Evolutionary conservation across 2,888 invertebrate genomes (phyloP), one percentile per base, ranked within the genome.

Genomic region (Tetheella fluctuosa): DNA sequence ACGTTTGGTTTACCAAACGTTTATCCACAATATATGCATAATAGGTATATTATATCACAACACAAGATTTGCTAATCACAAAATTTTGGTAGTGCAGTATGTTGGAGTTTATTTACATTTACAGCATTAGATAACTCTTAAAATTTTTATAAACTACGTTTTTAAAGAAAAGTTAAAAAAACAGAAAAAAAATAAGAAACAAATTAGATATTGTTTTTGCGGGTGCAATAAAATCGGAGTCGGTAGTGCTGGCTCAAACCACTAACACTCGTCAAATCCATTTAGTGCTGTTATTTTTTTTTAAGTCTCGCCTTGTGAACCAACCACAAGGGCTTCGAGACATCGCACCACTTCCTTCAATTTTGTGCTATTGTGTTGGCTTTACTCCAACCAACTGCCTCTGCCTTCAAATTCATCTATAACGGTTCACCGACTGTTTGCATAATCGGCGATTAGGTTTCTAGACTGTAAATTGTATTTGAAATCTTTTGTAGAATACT

Each of bases 191-290:
- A n/a, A n/a, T 37, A 48, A 48, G 10, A 48, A 10, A 3, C 2
- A 20, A 15, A 42, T 12, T 1, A 17, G 4, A 1, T 48, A 20
- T 48, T 48, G 20, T 10, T 48, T 20, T 20, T 20, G 48, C 48
- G 48, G 48, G 48, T 48, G 48, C 48, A 48, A 48, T 48, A 48
- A n/a, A n/a, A 20, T 48, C 20, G 17, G n/a, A 39, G 39, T 39
- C 20, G 48, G 17, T 20, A 20, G 48, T 20, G 17, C 20, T 10
- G 48, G 17, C 48, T 48, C 48, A n/a, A 48, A 48, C 17, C 48
- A 48, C 48, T 48, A 10, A 48, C 48, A 20, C 48, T 48, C 20
- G 48, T 48, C 48, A n/a, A 39, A 39, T n/a, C n/a, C 39, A 48
- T 48, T 48, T 48, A 20, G 8, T 20, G 48, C 4, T 48, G 10